Evolutionary conservation across 2,888 invertebrate genomes (phyloP).

Genomic region (Dyspetes luteomarginatus): DNA sequence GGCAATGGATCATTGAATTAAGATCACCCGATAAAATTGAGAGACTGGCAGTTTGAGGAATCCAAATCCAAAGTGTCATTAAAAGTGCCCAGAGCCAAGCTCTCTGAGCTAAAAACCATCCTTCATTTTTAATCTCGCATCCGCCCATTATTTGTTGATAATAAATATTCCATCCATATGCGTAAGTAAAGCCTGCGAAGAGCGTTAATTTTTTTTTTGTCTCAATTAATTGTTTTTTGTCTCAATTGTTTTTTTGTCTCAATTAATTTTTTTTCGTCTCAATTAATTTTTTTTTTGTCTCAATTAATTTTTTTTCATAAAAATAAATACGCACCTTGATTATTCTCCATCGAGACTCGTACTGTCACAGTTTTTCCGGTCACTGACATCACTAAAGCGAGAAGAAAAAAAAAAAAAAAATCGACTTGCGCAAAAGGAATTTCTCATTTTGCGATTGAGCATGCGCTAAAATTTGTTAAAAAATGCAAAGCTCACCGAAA

Average conservation of each 20-base stretch:
- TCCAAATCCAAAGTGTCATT: constrained; percentile 52
- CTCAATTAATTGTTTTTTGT: not conserved
- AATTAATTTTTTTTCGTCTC: not conserved
- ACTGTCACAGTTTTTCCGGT: constrained; percentile 4
- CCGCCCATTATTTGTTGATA: constrained; percentile 69
- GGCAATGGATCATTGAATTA: constrained; percentile 69
- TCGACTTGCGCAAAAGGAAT: constrained; percentile 18
- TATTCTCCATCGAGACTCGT: constrained; percentile 34
- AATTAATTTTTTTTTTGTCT: not conserved
- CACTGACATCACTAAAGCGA: constrained; percentile 25
- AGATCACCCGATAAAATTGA: constrained; percentile 66
- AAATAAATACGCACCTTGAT: not conserved
- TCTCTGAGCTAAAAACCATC: constrained; percentile 46
- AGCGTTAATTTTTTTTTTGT: not conserved
- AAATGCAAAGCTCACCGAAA: constrained; percentile 20
- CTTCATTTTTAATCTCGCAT: constrained; percentile 50
- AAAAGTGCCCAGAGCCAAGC: constrained; percentile 49
- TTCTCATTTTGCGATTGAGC: not conserved
- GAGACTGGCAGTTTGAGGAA: constrained; percentile 62
- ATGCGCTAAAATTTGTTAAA: constrained; percentile 5
- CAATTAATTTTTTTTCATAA: too few species aligned
- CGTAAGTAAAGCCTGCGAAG: constrained; percentile 63
- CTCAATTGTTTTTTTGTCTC: too few species aligned
- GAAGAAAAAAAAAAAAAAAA: not conserved
- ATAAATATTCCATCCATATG: constrained; percentile 69